phyloP scores from a whole-genome alignment of 2,888 invertebrate species.

The Catocala fraxini region DNA sequence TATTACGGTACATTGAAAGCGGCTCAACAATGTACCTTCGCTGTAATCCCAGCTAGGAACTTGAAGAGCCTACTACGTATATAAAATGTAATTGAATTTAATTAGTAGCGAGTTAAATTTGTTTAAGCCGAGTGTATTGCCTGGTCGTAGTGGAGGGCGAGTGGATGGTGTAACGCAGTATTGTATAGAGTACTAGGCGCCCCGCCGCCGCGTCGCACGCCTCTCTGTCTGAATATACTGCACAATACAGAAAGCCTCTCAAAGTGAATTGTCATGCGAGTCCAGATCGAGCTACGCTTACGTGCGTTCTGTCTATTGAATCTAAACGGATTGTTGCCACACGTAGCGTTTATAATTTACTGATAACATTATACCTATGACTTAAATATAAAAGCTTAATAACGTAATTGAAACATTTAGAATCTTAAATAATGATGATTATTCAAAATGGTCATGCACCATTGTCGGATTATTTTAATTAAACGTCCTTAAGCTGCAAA shows the following conservation, averaged over 20 bases:
- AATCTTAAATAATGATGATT: slow-evolving; percentile 16
- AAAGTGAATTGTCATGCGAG: slow-evolving; percentile 55
- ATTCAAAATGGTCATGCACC: slow-evolving; percentile 16
- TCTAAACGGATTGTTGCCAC: slow-evolving; percentile 25
- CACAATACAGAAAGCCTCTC: slow-evolving; percentile 50
- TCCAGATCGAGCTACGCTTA: slow-evolving; percentile 39
- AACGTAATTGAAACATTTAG: slow-evolving; percentile 6
- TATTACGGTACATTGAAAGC: slow-evolving; percentile 2
- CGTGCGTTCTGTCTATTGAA: slow-evolving; percentile 28
- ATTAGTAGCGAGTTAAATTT: slow-evolving; percentile 47
- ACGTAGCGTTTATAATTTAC: slow-evolving; percentile 10
- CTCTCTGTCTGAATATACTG: slow-evolving; percentile 32
- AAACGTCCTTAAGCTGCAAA: slow-evolving; percentile 29
- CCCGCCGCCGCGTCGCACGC: neutral
- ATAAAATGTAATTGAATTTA: slow-evolving; percentile 56
- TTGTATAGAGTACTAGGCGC: slow-evolving; percentile 14
- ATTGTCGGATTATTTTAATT: slow-evolving; percentile 32
- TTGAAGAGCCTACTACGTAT: slow-evolving; percentile 30
- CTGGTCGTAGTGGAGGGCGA: slow-evolving; percentile 18
- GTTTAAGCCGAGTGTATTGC: slow-evolving; percentile 36
- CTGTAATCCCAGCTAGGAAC: slow-evolving; percentile 28
- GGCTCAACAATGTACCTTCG: slow-evolving; percentile 21
- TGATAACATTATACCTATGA: no score
- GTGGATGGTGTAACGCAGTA: slow-evolving; percentile 12
- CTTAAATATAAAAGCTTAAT: neutral